Conservation (phyloP, 2,113 vertebrate species). For the Vombatus ursinus region DNA sequence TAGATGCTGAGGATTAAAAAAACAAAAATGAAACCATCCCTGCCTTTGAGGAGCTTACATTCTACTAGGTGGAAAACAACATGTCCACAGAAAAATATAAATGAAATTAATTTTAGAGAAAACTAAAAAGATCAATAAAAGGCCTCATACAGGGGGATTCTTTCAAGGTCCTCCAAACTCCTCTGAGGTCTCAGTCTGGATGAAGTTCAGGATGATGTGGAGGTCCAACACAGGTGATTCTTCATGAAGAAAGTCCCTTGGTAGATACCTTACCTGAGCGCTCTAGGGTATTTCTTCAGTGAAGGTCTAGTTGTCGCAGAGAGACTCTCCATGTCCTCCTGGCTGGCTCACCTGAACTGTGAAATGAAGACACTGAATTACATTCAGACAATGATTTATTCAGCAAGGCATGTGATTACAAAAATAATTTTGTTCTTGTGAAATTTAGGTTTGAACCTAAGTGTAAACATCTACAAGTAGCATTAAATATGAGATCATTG, state of each 20-base stretch:
- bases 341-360: not conserved
- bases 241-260: not conserved
- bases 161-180: not conserved
- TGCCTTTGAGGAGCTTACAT: not conserved
- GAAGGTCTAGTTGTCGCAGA: not conserved
- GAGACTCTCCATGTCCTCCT: not conserved
- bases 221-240: too few species aligned
- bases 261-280: not conserved
- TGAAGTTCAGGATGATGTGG: not conserved
- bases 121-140: not conserved
- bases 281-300: not conserved
- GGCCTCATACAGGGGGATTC: not conserved
- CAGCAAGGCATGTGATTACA: not conserved
- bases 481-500: too few species aligned
- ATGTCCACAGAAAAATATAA: not conserved
- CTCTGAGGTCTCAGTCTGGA: not conserved
- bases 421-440: not conserved
- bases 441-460: too few species aligned
- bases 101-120: not conserved
- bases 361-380: not conserved
- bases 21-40: not conserved
- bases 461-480: too few species aligned
- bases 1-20: not conserved
- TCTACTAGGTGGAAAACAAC: not conserved
- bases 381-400: not conserved